Percentiles rank a stretch among this genome's conserved stretches.
phyloP scores from a whole-genome alignment of 2,113 vertebrate genomes.

The Xiphophorus maculatus region DNA sequence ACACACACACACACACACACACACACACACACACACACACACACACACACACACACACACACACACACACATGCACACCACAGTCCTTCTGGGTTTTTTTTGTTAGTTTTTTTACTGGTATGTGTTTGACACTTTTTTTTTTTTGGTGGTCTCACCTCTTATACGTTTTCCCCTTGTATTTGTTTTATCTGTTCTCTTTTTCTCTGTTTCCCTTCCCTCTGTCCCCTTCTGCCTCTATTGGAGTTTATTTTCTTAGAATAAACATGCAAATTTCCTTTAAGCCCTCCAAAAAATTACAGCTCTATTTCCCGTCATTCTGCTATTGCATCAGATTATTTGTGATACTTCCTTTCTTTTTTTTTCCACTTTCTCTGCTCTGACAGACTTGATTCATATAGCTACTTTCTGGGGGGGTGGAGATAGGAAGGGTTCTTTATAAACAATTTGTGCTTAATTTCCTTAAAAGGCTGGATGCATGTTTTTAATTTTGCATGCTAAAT shows the following conservation, averaged over 20 bases:
- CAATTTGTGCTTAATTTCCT: no score
- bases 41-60: neutral
- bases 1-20: no score
- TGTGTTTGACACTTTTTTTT: slow-evolving; percentile 36
- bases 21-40: neutral
- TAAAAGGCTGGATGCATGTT: neutral
- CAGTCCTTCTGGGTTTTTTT: neutral
- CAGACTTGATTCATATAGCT: no score
- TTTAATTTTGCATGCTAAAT: neutral
- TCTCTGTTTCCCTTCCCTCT: no score
- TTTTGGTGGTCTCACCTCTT: slow-evolving; percentile 3
- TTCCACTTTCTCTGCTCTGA: neutral
- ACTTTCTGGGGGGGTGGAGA: no score
- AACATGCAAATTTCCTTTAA: neutral
- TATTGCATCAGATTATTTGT: neutral
- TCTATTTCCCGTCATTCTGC: no score
- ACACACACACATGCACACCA: neutral
- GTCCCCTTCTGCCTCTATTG: neutral
- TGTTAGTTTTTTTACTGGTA: no score
- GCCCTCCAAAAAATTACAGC: neutral
- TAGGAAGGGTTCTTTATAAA: no score
- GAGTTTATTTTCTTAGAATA: neutral
- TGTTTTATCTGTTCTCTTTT: neutral
- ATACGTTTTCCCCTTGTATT: neutral
- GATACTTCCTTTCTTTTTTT: neutral